phyloP scores from a whole-genome alignment of 2,113 vertebrate genomes.

The Muntiacus muntjak region DNA sequence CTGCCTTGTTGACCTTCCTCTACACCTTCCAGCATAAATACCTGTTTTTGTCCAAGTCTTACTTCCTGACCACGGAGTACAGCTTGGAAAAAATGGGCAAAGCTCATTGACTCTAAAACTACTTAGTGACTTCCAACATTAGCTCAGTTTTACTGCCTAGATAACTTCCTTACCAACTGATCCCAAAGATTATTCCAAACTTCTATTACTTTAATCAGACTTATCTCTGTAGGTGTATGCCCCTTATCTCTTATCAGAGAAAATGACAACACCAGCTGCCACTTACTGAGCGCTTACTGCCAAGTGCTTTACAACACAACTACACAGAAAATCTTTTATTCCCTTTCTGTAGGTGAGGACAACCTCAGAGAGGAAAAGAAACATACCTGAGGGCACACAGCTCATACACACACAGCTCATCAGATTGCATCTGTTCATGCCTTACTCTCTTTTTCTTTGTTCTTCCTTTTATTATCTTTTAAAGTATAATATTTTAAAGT shows the following conservation, averaged over 20 bases:
- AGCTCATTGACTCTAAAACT: not conserved
- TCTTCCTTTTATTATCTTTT: not conserved
- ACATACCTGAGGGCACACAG: not conserved
- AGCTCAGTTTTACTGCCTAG: not conserved
- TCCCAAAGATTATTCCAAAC: not conserved
- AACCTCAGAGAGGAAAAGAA: not conserved
- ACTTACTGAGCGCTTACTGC: not conserved
- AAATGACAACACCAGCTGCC: not conserved
- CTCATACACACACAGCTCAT: not conserved
- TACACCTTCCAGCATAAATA: not conserved
- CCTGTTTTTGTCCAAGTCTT: not conserved
- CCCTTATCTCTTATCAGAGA: not conserved
- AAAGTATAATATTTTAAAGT: not conserved
- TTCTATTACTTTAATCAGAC: not conserved
- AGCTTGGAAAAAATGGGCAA: not conserved
- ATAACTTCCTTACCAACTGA: not conserved
- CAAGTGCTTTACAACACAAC: not conserved
- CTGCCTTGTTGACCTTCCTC: not conserved
- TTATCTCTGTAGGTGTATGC: rapidly evolving
- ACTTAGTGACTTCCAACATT: not conserved
- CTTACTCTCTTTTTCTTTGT: not conserved
- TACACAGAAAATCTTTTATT: not conserved
- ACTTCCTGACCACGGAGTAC: not conserved
- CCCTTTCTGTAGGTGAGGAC: not conserved
- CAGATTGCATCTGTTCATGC: not conserved